A percentile compares a stretch with the other conserved stretches of the same genome.
These are phyloP conservation scores for Acanthococcus lagerstroemiae DNA, from an alignment of 2,888 invertebrate species.

Conservation along the genomic window DNA sequence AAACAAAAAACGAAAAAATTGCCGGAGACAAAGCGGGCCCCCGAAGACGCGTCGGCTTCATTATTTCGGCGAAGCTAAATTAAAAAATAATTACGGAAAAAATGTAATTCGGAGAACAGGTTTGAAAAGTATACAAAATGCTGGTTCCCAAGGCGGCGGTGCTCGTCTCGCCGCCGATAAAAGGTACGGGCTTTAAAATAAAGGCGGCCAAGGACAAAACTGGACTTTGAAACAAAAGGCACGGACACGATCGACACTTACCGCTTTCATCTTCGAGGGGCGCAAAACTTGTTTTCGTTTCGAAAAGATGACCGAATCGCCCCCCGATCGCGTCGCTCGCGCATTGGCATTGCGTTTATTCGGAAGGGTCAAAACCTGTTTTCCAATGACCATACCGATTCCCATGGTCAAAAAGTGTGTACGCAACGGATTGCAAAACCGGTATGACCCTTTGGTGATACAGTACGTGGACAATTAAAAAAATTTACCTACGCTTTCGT, in stretches of 20 bases:
- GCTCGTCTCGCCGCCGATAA: background rate
- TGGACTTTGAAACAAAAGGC: conserved; percentile 26
- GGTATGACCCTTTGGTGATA: conserved; percentile 4
- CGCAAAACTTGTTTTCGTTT: conserved; percentile 14
- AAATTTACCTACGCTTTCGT: background rate
- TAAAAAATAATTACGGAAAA: conserved; percentile 24
- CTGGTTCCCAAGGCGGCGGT: conserved; percentile 10
- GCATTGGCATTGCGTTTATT: background rate
- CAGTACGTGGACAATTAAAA: conserved; percentile 23
- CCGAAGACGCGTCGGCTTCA: background rate
- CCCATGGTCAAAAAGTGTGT: conserved; percentile 19
- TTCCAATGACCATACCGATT: conserved; percentile 23
- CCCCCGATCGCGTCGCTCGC: too few relatives aligned
- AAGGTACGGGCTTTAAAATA: conserved; percentile 7
- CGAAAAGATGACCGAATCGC: conserved; percentile 24
- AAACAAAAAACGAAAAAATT: background rate
- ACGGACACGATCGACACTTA: conserved; percentile 7
- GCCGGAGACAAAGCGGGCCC: background rate
- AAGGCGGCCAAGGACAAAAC: conserved; percentile 20
- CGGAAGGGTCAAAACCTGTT: conserved; percentile 25
- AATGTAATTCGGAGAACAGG: background rate
- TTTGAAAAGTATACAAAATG: conserved; percentile 1
- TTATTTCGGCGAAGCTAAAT: background rate
- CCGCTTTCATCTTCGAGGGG: background rate
- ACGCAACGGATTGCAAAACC: conserved; percentile 28